Conservation (phyloP, 2,797 vertebrate genomes). For the Aplochiton taeniatus region DNA sequence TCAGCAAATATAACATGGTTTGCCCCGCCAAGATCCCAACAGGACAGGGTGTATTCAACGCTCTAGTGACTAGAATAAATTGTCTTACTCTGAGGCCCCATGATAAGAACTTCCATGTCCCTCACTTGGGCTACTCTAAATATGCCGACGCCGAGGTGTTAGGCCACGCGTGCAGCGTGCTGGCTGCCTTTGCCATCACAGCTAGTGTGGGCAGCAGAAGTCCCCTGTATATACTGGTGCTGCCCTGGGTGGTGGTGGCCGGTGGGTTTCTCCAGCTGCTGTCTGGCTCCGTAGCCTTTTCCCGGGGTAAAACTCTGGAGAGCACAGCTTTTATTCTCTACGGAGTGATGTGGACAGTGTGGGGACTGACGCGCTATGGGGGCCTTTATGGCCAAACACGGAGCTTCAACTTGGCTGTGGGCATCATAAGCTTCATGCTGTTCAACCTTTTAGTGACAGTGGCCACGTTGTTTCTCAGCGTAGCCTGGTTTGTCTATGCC, state of each 20-base stretch:
- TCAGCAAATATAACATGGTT: constrained; percentile 74
- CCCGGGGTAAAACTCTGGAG: constrained; percentile 88
- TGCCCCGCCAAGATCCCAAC: constrained; percentile 63
- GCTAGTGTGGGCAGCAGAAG: constrained; percentile 55
- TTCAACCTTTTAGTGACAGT: constrained; percentile 81
- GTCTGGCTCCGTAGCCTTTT: constrained; percentile 80
- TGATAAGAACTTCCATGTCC: constrained; percentile 69
- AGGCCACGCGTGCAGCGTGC: constrained; percentile 78
- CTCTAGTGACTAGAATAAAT: constrained; percentile 57
- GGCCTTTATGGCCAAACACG: constrained; percentile 75
- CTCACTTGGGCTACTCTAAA: constrained; percentile 84
- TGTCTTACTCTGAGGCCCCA: constrained; percentile 69
- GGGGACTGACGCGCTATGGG: constrained; percentile 81
- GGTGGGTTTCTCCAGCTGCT: constrained; percentile 82
- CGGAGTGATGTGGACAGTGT: constrained; percentile 84
- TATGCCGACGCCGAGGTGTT: constrained; percentile 84
- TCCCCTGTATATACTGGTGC: constrained; percentile 71
- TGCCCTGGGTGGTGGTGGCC: constrained; percentile 84
- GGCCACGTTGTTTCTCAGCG: constrained; percentile 78
- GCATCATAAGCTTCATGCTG: constrained; percentile 82
- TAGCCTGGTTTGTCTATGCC: constrained; percentile 81
- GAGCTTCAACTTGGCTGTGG: constrained; percentile 77
- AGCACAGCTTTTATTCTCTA: constrained; percentile 86
- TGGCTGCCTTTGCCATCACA: constrained; percentile 83
- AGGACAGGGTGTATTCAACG: constrained; percentile 64